Evolutionary conservation across 1,140 invertebrate species (phyloP).

Genomic region (Pseudomyrmex concolor): DNA sequence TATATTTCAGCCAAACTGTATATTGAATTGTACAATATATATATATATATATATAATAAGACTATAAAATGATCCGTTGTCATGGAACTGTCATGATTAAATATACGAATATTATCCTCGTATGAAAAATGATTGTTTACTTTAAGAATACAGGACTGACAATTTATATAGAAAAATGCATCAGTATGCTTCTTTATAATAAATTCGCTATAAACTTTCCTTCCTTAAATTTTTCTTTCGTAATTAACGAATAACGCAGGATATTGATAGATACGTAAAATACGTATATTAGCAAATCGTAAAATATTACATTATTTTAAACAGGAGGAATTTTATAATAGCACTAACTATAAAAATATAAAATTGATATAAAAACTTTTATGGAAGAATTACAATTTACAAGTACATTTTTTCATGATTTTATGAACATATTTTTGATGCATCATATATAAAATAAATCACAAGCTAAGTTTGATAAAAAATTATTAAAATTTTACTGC

Average conservation of each 20-base stretch:
- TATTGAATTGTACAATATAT: constrained; percentile 63
- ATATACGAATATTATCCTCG: constrained; percentile 47
- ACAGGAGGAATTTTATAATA: constrained; percentile 14
- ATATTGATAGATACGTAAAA: constrained; percentile 6
- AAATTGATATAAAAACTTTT: constrained; percentile 27
- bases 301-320: not conserved
- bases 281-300: not conserved
- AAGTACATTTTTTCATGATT: not conserved
- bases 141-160: constrained; percentile 25
- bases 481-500: not conserved
- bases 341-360: constrained; percentile 27
- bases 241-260: constrained; percentile 11
- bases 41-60: constrained; percentile 39
- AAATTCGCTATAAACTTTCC: not conserved
- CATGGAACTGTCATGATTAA: constrained; percentile 56
- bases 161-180: constrained; percentile 33
- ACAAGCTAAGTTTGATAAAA: constrained; percentile 13
- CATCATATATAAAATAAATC: not conserved
- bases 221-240: not conserved
- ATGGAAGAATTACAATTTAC: constrained; percentile 25
- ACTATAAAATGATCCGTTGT: constrained; percentile 48
- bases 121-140: constrained; percentile 15
- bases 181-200: constrained; percentile 19
- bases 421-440: not conserved
- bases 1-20: constrained; percentile 70